phyloP scores from a whole-genome alignment of 1,140 invertebrate species.

The Dolichoris vasculosae region DNA sequence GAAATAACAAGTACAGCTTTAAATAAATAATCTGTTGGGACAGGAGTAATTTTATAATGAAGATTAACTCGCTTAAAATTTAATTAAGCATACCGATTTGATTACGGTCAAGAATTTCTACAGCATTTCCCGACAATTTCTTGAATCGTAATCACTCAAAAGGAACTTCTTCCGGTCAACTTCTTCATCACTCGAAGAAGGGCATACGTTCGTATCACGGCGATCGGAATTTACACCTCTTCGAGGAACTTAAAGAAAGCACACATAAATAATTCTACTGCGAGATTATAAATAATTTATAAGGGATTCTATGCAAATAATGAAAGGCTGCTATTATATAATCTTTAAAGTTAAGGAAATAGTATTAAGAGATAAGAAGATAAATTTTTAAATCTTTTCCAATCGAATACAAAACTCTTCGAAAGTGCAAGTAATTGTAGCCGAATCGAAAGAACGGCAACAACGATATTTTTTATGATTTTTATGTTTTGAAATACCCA shows the following conservation, averaged over 20 bases:
- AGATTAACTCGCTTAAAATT: background rate
- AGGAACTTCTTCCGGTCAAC: background rate
- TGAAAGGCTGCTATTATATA: background rate
- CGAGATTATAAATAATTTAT: constrained; percentile 3
- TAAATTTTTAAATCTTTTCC: background rate
- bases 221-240: background rate
- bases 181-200: background rate
- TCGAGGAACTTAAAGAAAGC: background rate
- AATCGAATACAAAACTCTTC: too few relatives aligned
- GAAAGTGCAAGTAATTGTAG: background rate
- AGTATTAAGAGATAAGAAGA: background rate
- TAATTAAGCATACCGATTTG: background rate
- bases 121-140: background rate
- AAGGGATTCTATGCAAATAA: background rate
- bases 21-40: background rate
- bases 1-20: background rate
- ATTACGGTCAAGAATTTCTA: background rate
- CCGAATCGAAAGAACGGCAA: background rate
- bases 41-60: background rate
- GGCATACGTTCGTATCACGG: background rate
- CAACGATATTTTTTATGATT: background rate
- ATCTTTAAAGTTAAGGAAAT: background rate
- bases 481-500: background rate
- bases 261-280: background rate
- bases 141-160: background rate